Conservation (phyloP, 92 coral and sea anemone species). For the Montipora capitata region DNA sequence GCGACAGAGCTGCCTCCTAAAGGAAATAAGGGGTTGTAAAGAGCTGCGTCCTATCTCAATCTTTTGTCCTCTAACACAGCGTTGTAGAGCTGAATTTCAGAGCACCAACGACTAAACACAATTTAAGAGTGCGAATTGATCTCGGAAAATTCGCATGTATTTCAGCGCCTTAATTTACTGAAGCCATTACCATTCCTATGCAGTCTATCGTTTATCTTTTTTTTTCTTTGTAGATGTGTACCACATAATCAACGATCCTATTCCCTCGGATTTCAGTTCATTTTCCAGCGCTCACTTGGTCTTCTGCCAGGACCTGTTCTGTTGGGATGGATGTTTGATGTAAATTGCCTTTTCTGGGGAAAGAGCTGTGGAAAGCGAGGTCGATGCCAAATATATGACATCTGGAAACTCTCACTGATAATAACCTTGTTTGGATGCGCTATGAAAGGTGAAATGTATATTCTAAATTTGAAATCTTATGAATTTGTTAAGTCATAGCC, state of each 20-base stretch:
- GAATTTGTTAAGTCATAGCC: no score
- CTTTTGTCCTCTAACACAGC: no score
- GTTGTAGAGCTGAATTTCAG: no score
- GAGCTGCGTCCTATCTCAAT: no score
- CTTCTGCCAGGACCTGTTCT: constrained; percentile 87
- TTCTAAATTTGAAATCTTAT: no score
- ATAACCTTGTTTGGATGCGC: constrained; percentile 20
- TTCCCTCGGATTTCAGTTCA: constrained; percentile 88
- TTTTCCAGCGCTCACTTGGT: constrained; percentile 81
- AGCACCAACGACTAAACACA: no score
- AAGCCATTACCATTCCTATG: no score
- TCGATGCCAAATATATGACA: constrained; percentile 83
- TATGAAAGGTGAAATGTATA: background rate
- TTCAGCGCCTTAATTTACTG: no score
- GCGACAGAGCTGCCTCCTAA: no score
- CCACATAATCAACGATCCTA: constrained; percentile 91
- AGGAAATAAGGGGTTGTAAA: no score
- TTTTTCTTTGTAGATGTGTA: constrained; percentile 75
- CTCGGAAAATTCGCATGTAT: no score
- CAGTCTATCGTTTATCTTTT: background rate
- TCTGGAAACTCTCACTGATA: constrained; percentile 26
- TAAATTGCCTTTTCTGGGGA: constrained; percentile 86
- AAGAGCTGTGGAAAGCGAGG: constrained; percentile 89
- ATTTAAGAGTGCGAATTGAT: no score
- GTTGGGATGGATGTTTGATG: constrained; percentile 85